Percentiles rank a stretch among this genome's conserved stretches.
phyloP scores from a whole-genome alignment of 2,888 invertebrate species.

The Zygothrica quintamaculata region DNA sequence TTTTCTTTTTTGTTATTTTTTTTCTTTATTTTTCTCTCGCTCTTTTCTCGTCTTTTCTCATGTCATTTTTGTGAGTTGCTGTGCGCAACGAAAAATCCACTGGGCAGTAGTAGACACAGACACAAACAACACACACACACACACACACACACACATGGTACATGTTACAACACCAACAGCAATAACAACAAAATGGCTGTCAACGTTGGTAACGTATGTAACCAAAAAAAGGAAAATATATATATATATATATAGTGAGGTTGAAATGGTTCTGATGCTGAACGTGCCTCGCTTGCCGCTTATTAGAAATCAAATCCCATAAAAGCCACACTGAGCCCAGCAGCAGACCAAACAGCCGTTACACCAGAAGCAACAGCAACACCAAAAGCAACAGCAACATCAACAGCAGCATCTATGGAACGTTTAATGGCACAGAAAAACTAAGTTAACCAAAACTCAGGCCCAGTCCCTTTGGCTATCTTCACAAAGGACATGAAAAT shows the following conservation, averaged over 20 bases:
- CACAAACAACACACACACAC: slow-evolving; percentile 11
- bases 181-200: slow-evolving; percentile 61
- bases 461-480: slow-evolving; percentile 2
- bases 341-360: slow-evolving; percentile 33
- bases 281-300: slow-evolving; percentile 77
- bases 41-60: slow-evolving; percentile 37
- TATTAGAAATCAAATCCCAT: slow-evolving; percentile 81
- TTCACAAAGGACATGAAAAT: slow-evolving; percentile 1
- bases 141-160: slow-evolving; percentile 3
- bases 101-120: slow-evolving; percentile 33
- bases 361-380: slow-evolving; percentile 6
- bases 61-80: slow-evolving; percentile 69
- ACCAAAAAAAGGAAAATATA: too few species aligned
- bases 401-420: slow-evolving; percentile 15
- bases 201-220: slow-evolving; percentile 56
- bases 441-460: slow-evolving; percentile 45
- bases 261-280: slow-evolving; percentile 50
- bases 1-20: slow-evolving; percentile 15
- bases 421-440: slow-evolving; percentile 61
- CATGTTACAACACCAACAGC: slow-evolving; percentile 11
- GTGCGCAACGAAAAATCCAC: slow-evolving; percentile 68
- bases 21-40: too few species aligned
- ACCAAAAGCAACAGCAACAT: slow-evolving; percentile 6
- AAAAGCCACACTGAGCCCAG: slow-evolving; percentile 76
- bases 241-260: too few species aligned